Evolutionary conservation across 2,888 invertebrate species (phyloP).

Genomic region (Drosophila anomalipes): DNA sequence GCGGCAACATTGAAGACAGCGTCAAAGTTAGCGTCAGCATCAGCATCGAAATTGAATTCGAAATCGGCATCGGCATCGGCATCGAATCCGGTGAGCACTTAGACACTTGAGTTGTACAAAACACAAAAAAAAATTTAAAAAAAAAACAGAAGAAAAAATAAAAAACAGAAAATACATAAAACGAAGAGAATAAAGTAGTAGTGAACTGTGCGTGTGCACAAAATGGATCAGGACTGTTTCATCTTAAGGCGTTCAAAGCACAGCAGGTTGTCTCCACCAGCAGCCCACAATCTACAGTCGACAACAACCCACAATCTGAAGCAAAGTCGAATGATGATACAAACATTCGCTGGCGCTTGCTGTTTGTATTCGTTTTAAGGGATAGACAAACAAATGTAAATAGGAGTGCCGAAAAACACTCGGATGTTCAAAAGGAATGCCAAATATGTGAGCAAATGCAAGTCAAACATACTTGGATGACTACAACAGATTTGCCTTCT

Average conservation of each 20-base stretch:
- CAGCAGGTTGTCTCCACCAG: slow-evolving; percentile 2
- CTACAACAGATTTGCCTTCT: background rate
- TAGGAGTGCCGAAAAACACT: background rate
- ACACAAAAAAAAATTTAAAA: background rate
- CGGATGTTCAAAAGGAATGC: background rate
- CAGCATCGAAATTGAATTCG: slow-evolving; percentile 18
- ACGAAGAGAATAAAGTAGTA: slow-evolving; percentile 1
- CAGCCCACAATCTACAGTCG: background rate
- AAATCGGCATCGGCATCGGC: slow-evolving; percentile 23
- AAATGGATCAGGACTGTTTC: slow-evolving; percentile 75
- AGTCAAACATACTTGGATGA: background rate
- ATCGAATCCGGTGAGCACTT: slow-evolving; percentile 63
- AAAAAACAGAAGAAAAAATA: background rate
- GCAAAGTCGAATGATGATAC: background rate
- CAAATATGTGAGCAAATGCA: background rate
- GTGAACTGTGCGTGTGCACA: slow-evolving; percentile 22
- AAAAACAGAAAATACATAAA: background rate
- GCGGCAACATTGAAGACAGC: slow-evolving; percentile 37
- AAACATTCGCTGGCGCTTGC: background rate
- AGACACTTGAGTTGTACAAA: slow-evolving; percentile 55
- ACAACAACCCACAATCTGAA: background rate
- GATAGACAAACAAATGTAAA: background rate
- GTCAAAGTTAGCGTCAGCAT: slow-evolving; percentile 39
- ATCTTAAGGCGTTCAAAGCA: slow-evolving; percentile 43
- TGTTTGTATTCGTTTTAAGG: background rate